Conservation (phyloP, 2,797 vertebrate genomes). For the Pangasius macronema region DNA sequence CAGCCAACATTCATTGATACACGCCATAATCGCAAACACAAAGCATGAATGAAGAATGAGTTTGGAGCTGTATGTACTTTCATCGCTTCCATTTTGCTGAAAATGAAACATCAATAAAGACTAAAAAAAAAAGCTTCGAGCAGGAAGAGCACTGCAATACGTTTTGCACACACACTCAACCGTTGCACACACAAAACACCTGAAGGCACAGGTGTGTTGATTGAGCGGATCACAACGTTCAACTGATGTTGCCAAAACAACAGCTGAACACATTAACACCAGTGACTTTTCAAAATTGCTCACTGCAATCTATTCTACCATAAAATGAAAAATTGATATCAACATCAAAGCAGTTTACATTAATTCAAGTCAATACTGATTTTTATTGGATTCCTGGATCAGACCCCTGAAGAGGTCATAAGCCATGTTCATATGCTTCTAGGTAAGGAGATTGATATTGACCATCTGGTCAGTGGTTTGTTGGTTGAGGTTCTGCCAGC, state of each 20-base stretch:
- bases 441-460: neutral
- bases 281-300: conserved; percentile 3
- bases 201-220: conserved; percentile 29
- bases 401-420: neutral
- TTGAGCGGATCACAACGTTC: conserved; percentile 22
- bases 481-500: neutral
- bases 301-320: neutral
- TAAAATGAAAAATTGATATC: neutral
- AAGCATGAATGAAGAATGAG: neutral
- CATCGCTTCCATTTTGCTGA: neutral
- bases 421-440: neutral
- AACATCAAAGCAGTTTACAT: neutral
- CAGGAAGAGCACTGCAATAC: neutral
- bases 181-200: conserved; percentile 15
- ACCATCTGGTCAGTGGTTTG: neutral
- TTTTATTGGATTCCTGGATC: neutral
- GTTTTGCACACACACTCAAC: neutral
- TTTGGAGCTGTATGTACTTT: too few species aligned
- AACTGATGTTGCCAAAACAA: conserved; percentile 44
- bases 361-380: neutral
- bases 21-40: neutral
- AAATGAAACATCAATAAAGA: neutral
- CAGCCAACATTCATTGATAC: neutral
- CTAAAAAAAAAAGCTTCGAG: neutral
- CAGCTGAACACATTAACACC: conserved; percentile 36